Evolutionary conservation across 2,113 vertebrate species (phyloP), one percentile per base, ranked within the genome.

Genomic region (Amia ocellicauda): DNA sequence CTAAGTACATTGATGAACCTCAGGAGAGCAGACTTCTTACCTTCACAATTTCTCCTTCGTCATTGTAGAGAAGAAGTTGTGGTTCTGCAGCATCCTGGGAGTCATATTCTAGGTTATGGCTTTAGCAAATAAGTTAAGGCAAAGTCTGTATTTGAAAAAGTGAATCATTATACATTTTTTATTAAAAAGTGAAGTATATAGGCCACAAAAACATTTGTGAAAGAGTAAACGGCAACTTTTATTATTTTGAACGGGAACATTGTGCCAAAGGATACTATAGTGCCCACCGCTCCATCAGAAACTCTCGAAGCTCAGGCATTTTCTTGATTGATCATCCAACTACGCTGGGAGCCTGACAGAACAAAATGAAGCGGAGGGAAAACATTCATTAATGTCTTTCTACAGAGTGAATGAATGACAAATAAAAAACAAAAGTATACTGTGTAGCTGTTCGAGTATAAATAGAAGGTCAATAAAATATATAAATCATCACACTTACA

Each of bases 241-340:
- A 47, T n/a, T 16, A 20, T 22, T n/a, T 23, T 8, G 4, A 16
- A 4, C n/a, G n/a, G 16, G 51, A 22, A 20, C 8, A 4, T 8
- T 11, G 4, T 13, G 20, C 16, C 16, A n/a, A 70, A 88, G 89
- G 89, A 92, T 90, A 90, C 88, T 90, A 91, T 42, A 90, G 74
- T 70, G 84, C 88, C 77, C 17, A 79, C 42, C 76, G 81, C 75
- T 92, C 83, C 88, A 89, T 64, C 26, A 92, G 83, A 65, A 92
- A 92, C 40, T 78, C 77, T 67, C 87, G 67, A 71, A 90, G 85
- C 73, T 86, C 88, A 0, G 88, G 88, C 84, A 88, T 80, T 65
- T 88, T 90, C 83, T 91, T 91, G 73, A 91, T 91, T 65, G 76
- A 64, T 90, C 90, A 91, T 84, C 90, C 90, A 3, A 89, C 85